Conservation (phyloP, 1,140 invertebrate species). For the Drosophila obscura region DNA sequence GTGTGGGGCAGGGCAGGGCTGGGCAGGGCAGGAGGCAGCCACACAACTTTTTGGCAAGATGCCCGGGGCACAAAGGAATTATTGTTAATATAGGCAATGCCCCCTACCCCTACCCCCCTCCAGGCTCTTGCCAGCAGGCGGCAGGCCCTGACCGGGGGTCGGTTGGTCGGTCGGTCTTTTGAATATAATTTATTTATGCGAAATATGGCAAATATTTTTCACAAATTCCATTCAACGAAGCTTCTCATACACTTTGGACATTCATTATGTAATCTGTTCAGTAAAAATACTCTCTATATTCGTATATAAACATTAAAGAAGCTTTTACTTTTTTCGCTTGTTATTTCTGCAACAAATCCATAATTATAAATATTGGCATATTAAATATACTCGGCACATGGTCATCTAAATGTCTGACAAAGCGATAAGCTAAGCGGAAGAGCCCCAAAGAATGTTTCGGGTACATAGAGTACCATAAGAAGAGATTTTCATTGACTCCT, state of each 20-base stretch:
- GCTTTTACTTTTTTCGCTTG: no score
- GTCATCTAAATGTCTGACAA: no score
- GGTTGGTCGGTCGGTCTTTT: slow-evolving; percentile 21
- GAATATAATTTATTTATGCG: slow-evolving; percentile 70
- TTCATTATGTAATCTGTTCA: no score
- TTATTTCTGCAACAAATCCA: no score
- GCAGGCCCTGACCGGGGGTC: slow-evolving; percentile 25
- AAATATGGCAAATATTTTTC: slow-evolving; percentile 65
- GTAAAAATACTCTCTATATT: no score
- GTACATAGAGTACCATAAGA: slow-evolving; percentile 36
- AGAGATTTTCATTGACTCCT: slow-evolving; percentile 51
- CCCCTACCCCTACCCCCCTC: slow-evolving; percentile 19
- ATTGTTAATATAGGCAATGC: slow-evolving; percentile 78
- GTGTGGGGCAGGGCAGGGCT: slow-evolving; percentile 31
- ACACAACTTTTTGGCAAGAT: slow-evolving; percentile 69
- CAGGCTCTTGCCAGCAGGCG: slow-evolving; percentile 28
- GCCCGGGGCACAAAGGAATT: slow-evolving; percentile 72
- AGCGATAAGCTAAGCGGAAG: not conserved
- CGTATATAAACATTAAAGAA: no score
- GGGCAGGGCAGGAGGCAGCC: slow-evolving; percentile 25
- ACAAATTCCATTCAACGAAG: slow-evolving; percentile 43
- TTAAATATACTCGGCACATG: no score
- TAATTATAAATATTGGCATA: no score
- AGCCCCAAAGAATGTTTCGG: not conserved
- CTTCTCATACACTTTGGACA: slow-evolving; percentile 33